Conservation (phyloP, 1,140 invertebrate species). For the Microplitis demolitor region DNA sequence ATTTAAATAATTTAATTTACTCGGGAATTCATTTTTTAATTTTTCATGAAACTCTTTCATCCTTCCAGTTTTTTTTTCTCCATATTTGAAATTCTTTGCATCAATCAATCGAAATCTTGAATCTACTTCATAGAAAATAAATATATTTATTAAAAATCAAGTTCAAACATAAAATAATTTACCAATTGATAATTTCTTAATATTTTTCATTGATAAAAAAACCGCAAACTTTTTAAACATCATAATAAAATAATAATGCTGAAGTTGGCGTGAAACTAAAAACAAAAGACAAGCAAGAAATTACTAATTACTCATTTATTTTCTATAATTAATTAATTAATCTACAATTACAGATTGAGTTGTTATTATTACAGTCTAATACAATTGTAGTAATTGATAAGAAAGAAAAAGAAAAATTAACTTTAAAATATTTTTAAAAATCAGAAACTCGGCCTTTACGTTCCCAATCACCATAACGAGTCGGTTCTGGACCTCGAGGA, state of each 20-base stretch:
- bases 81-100: background rate
- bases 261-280: too few relatives aligned
- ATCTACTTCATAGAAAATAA: background rate
- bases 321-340: background rate
- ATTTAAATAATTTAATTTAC: conserved; percentile 31
- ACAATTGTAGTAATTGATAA: background rate
- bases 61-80: conserved; percentile 35
- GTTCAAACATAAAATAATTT: too few relatives aligned
- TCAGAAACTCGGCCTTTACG: conserved; percentile 96
- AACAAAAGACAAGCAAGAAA: too few relatives aligned
- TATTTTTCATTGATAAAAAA: too few relatives aligned
- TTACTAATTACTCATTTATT: background rate
- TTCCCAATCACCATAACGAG: conserved; percentile 99
- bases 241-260: too few relatives aligned
- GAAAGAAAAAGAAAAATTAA: background rate
- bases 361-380: background rate
- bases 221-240: too few relatives aligned
- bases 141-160: too few relatives aligned
- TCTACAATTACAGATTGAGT: too few relatives aligned
- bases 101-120: background rate
- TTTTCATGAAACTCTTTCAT: conserved; percentile 48
- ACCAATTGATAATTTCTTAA: too few relatives aligned
- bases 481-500: conserved; percentile 96
- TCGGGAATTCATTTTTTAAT: conserved; percentile 41
- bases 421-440: conserved; percentile 69